phyloP scores from a whole-genome alignment of 2,113 vertebrate genomes.

The Campylomormyrus tamandua region DNA sequence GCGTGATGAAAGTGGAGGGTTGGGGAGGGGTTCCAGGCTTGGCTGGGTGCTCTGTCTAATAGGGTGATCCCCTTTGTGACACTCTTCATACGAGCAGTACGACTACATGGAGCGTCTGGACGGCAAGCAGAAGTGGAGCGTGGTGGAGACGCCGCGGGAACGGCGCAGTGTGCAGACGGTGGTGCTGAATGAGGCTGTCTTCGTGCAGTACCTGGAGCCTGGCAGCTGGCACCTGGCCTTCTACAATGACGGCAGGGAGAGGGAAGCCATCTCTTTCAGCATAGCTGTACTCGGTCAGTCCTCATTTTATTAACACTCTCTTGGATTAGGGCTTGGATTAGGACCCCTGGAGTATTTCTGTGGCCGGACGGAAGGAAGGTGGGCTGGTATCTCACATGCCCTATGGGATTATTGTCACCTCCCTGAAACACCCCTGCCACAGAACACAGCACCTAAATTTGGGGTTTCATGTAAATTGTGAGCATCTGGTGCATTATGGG shows the following conservation, averaged over 20 bases:
- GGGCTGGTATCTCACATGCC: not conserved
- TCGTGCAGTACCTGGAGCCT: constrained; percentile 90
- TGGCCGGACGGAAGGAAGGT: not conserved
- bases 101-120: constrained; percentile 98
- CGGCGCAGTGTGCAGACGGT: constrained; percentile 91
- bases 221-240: constrained; percentile 96
- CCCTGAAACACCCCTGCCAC: not conserved
- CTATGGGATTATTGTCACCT: not conserved
- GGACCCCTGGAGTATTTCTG: not conserved
- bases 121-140: constrained; percentile 97
- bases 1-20: not conserved
- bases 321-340: not conserved
- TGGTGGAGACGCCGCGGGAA: constrained; percentile 87
- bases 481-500: not conserved
- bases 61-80: not conserved
- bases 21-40: not conserved
- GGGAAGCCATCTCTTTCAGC: constrained; percentile 88
- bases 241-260: constrained; percentile 95
- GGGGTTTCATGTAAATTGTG: not conserved
- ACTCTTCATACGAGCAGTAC: constrained; percentile 59
- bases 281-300: constrained; percentile 83
- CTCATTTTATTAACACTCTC: not conserved
- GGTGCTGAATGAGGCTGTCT: constrained; percentile 94
- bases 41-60: not conserved
- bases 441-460: not conserved